Conservation (phyloP, 2,888 invertebrate species). For the Anorthoa munda region DNA sequence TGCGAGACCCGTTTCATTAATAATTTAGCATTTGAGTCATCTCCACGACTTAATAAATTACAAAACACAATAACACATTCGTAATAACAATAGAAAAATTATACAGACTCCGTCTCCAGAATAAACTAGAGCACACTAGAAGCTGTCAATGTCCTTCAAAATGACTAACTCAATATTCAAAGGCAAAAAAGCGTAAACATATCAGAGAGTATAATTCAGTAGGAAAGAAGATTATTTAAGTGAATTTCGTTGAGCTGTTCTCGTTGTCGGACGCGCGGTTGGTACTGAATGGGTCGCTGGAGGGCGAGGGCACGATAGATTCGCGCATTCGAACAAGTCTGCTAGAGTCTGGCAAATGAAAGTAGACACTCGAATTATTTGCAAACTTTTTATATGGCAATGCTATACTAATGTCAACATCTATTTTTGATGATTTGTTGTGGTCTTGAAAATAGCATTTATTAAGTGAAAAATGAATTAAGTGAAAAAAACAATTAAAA, state of each 20-base stretch:
- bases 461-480: too few species aligned
- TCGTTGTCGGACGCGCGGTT: background rate
- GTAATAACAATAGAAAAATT: background rate
- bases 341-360: too few species aligned
- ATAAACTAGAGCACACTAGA: background rate
- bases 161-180: background rate
- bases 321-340: background rate
- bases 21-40: too few species aligned
- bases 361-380: too few species aligned
- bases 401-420: too few species aligned
- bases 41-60: too few species aligned
- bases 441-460: too few species aligned
- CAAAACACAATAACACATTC: background rate
- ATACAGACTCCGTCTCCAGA: background rate
- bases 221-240: background rate
- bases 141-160: background rate
- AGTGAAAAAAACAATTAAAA: too few species aligned
- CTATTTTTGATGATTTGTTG: too few species aligned
- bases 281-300: background rate
- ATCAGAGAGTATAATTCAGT: background rate
- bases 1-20: too few species aligned
- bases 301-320: background rate
- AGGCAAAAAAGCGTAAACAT: background rate
- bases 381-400: too few species aligned
- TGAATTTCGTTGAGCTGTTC: background rate